Evolutionary conservation across 2,888 invertebrate species (phyloP), one percentile per base, ranked within the genome.

Genomic region (Watsonalla cultraria): DNA sequence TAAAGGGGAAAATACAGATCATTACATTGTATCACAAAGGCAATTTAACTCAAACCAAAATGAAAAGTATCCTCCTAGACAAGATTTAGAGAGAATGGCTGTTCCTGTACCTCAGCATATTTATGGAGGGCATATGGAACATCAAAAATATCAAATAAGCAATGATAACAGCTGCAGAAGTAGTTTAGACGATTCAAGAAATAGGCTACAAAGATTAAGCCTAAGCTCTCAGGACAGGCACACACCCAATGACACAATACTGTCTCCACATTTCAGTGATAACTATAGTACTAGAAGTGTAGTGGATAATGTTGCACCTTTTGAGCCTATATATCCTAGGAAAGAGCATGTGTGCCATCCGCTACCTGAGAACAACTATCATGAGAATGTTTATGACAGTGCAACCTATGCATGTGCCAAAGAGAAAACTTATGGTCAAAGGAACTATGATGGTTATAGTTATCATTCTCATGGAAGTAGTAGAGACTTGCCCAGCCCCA

Each of bases 361-460:
- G 52, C 71, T 76, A 58, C 70, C 81, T 60, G 82, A 86, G 62
- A 82, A 71, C 51, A 85, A 84, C 65, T 90, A 86, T 72, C 84
- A 85, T 65, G 83, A 86, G 60, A 83, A 70, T 75, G 70, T 84
- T 39, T 90, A 86, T 74, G 80, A 80, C 33, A 74, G 74, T 67
- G 88, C 87, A 61, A 75, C 73, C 59, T 89, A 89, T 73, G 70
- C 79, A 46, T 79, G 78, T 63, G 76, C 81, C 50, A 86, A 87
- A 72, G 91, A 91, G 55, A 91, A 90, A 71, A 73, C 81, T 46
- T 91, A 86, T 75, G 77, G 76, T 52, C 84, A 84, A 66, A 76
- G 83, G 59, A 86, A 86, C 70, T 90, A 82, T 69, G 87, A 90
- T 67, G 65, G 81, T 45, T 90, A 86, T 66, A 84, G 80, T 60